Conservation (phyloP, 1,140 invertebrate species). For the Spodoptera frugiperda region DNA sequence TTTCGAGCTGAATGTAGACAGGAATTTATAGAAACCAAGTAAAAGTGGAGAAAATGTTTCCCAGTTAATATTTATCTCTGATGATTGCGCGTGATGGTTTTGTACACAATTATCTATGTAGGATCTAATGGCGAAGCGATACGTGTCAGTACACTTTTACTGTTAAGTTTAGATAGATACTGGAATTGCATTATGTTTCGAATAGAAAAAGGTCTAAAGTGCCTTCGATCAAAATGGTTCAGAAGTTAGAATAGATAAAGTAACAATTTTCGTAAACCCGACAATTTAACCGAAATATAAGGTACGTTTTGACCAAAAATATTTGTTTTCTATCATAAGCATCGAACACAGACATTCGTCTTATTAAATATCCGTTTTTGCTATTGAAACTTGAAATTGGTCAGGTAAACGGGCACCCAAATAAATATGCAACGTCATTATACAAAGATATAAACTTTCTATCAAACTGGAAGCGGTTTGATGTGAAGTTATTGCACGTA, state of each 20-base stretch:
- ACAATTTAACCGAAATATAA: too few species aligned
- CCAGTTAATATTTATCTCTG: background rate
- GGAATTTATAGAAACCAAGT: conserved; percentile 1
- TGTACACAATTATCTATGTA: background rate
- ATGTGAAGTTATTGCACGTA: conserved; percentile 7
- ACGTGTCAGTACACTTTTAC: too few species aligned
- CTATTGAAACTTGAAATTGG: too few species aligned
- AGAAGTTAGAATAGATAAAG: background rate
- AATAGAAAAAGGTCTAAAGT: background rate
- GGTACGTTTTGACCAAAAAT: too few species aligned
- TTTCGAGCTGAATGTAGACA: conserved; percentile 10
- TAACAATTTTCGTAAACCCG: background rate
- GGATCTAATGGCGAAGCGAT: too few species aligned
- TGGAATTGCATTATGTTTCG: background rate
- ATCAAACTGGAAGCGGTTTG: conserved; percentile 31
- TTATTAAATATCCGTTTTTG: too few species aligned
- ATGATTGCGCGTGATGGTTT: background rate
- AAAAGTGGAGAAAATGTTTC: background rate
- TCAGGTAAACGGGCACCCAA: background rate
- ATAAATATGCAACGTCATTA: conserved; percentile 8
- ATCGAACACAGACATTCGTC: too few species aligned
- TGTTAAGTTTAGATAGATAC: background rate
- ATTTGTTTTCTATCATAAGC: too few species aligned
- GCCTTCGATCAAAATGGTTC: too few species aligned
- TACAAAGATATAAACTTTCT: conserved; percentile 35